A percentile compares a stretch with the other conserved stretches of the same genome.
Conservation (phyloP, 1,140 invertebrate species). For the Cyrtorhinus lividipennis region DNA sequence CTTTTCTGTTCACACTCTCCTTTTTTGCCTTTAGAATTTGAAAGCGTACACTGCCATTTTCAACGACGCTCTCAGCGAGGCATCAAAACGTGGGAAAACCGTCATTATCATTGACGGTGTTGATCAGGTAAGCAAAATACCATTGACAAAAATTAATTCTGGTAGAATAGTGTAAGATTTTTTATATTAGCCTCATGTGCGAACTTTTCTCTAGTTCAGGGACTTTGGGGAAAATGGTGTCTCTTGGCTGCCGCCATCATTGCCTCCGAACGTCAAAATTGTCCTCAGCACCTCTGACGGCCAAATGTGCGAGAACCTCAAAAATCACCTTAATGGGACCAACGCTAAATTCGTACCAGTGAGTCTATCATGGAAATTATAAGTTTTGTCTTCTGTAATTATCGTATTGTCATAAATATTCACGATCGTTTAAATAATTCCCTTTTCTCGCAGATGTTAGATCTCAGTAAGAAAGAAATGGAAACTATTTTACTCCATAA, state of each 20-base stretch:
- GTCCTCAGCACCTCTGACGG: conserved; percentile 32
- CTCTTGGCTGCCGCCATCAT: conserved; percentile 49
- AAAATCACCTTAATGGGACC: conserved; percentile 22
- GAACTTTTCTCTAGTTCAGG: conserved; percentile 23
- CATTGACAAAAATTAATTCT: no score
- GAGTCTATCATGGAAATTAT: neutral
- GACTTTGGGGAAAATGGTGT: conserved; percentile 26
- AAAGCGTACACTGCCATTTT: conserved; percentile 36
- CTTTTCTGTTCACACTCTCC: no score
- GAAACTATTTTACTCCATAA: conserved; percentile 38
- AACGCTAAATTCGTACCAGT: conserved; percentile 17
- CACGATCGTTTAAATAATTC: no score
- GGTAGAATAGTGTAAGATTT: neutral
- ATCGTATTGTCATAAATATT: neutral
- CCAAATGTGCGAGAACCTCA: conserved; percentile 30
- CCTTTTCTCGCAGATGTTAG: neutral
- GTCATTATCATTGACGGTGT: conserved; percentile 57
- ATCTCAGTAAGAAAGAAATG: conserved; percentile 35
- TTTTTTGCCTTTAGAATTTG: conserved; percentile 28
- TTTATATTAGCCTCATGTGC: neutral
- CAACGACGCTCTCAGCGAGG: conserved; percentile 35
- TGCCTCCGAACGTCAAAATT: conserved; percentile 54
- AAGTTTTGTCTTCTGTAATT: neutral
- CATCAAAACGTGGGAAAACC: conserved; percentile 39
- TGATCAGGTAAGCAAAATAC: conserved; percentile 40